Base-by-base conservation (phyloP, 2,888 invertebrate species). In the Coelogynopora nodosa region DNA sequence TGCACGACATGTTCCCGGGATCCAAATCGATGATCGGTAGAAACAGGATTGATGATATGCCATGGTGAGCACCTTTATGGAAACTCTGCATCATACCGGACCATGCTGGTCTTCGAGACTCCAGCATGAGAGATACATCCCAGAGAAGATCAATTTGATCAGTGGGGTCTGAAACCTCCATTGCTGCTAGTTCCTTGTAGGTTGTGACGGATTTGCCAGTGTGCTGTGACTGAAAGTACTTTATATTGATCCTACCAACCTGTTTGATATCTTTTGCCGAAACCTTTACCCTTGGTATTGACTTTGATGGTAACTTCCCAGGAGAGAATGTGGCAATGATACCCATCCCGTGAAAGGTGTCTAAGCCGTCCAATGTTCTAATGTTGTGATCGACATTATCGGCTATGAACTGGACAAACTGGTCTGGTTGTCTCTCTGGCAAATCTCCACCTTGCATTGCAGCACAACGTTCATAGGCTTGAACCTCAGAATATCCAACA, bases 301-400 rank as follows among this genome's bases (percentile, higher is more conserved):
- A 49, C 49, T 49, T 49, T 49, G 49, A 49, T 49, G 49, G 49
- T 49, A 49, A 49, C 29, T 80, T 80, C 27, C 29, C 29, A 27
- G 27, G 80, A 80, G 23, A 26, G 26, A 27, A 26, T 23, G 80
- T 80, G 29, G 80, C 80, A 81, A 30, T 30, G 29, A 84, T 84
- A 26, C 74, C 31, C 23, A 49, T 82, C 26, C 26, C 31, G 13
- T 87, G 87, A 30, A 87, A 87, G 0, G 82, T 87, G 67, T 31
- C 30, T 10, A 49, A n/a, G 18, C 87, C 86, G 80, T 87, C 86
- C 30, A 87, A 23, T 18, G 87, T 87, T 13, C 67, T 0, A 5
- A 87, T 26, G 82, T 87, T 87, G 85, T 87, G 87, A 30, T 87
- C 87, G 27, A 87, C 87, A 67, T 87, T 87, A 49, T 87, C 87